Evolutionary conservation across 2,797 vertebrate genomes (phyloP), one percentile per base, ranked within the genome.

Genomic region (Poeciliopsis gracilis): DNA sequence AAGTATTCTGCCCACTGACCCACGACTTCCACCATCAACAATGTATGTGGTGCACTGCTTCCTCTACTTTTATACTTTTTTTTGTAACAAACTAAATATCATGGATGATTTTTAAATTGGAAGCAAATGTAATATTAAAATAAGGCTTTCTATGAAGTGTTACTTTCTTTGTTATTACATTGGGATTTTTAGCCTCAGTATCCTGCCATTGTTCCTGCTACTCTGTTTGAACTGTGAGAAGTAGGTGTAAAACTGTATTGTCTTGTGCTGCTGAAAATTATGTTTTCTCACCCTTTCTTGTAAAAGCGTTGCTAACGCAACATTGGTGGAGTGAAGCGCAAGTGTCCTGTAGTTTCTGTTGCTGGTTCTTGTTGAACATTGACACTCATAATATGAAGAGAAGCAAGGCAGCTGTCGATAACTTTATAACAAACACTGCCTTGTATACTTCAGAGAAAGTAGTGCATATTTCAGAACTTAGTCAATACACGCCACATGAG

Each of bases 371-470:
- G 51, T 77, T 73, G 57, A 81, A 75, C 73, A 67, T 12, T 59
- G 47, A 23, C 77, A 75, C 25, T 47, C 28, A 45, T 57, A 43
- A 25, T 20, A 53, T 51, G 67, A 16, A 59, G 57, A 79, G n/a
- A 73, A 51, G 33, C 43, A 16, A 74, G 30, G 38, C 53, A 41
- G 72, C 74, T 87, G 73, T 83, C 73, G 83, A 76, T 80, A 78
- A 75, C 10, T 38, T 77, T 80, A 61, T 77, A 75, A 69, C 75
- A 77, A 78, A 75, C 45, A 75, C 71, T 83, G 59, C 49, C 51
- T 77, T 66, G 36, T 51, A 53, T 33, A 67, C 46, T 59, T 49
- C 57, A 73, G 66, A 71, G 41, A 61, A 18, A 66, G 20, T 25
- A 38, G 33, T 66, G 33, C 33, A 66, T 38, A 38, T 66, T 38